Evolutionary conservation across 2,888 invertebrate genomes (phyloP).

Genomic region (Pterostichus madidus): DNA sequence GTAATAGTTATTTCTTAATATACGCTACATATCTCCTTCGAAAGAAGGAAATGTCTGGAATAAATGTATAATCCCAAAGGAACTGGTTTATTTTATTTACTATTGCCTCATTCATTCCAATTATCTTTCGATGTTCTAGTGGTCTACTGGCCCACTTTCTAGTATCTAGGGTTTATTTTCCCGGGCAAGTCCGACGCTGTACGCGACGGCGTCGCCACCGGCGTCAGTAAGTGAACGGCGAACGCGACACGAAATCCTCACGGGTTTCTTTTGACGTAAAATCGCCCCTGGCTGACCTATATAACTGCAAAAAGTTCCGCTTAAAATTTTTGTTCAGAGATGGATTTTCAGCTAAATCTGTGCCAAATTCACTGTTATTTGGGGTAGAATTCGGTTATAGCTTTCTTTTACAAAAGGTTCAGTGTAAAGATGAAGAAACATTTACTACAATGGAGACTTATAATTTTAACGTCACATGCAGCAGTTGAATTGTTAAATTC

Average conservation of each 20-base stretch:
- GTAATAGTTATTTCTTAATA: too few species aligned
- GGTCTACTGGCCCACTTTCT: too few species aligned
- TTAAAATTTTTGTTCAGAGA: slow-evolving; percentile 46
- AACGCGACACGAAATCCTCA: slow-evolving; percentile 5
- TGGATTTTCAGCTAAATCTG: slow-evolving; percentile 41
- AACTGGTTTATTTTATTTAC: too few species aligned
- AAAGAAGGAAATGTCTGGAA: too few species aligned
- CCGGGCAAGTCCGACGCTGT: background rate
- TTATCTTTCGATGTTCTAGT: too few species aligned
- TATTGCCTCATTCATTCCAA: too few species aligned
- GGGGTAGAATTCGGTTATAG: slow-evolving; percentile 16
- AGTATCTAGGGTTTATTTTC: background rate
- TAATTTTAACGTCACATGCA: too few species aligned
- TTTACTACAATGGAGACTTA: slow-evolving; percentile 1
- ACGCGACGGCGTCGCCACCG: slow-evolving; percentile 28
- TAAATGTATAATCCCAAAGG: too few species aligned
- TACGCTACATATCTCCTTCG: too few species aligned
- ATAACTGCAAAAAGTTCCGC: slow-evolving; percentile 38
- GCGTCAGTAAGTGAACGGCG: slow-evolving; percentile 41
- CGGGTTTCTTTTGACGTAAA: slow-evolving; percentile 33
- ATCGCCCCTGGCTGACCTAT: slow-evolving; percentile 40
- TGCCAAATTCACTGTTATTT: slow-evolving; percentile 34
- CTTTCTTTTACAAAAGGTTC: background rate
- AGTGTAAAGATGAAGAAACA: background rate
- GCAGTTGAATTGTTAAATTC: too few species aligned